A percentile compares a stretch with the other conserved stretches of the same genome.
Evolutionary conservation across 2,888 invertebrate genomes (phyloP).

Genomic region (Heteropelma amictum): DNA sequence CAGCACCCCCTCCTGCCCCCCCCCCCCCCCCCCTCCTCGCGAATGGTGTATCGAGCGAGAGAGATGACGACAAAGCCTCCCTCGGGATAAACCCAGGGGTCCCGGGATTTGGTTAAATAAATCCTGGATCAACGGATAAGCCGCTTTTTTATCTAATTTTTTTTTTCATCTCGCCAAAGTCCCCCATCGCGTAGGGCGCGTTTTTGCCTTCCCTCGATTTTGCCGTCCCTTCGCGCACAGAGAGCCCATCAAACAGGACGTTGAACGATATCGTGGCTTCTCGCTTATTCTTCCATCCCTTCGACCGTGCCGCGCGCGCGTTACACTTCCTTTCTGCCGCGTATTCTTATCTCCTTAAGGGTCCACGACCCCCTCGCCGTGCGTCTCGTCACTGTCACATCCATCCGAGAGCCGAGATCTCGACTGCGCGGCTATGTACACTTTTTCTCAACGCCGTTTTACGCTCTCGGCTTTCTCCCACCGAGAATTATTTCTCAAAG

Average conservation of each 20-base stretch:
- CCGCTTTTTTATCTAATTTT: constrained; percentile 72
- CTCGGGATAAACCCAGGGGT: constrained; percentile 75
- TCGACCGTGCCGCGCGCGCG: background rate
- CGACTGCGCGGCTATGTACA: background rate
- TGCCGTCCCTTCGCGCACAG: constrained; percentile 60
- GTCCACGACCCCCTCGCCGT: constrained; percentile 53
- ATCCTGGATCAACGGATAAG: constrained; percentile 78
- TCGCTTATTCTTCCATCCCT: no score
- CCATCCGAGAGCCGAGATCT: constrained; percentile 31
- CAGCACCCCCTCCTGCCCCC: no score
- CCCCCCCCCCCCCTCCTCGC: constrained; percentile 51
- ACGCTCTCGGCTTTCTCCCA: constrained; percentile 22
- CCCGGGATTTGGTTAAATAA: constrained; percentile 77
- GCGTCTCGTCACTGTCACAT: constrained; percentile 54
- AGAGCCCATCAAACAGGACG: constrained; percentile 41
- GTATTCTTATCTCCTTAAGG: constrained; percentile 56
- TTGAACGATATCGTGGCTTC: constrained; percentile 42
- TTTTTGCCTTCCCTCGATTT: constrained; percentile 51
- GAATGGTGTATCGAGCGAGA: constrained; percentile 23
- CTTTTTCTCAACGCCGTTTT: constrained; percentile 9
- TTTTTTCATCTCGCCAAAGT: constrained; percentile 45
- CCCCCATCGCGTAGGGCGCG: constrained; percentile 37
- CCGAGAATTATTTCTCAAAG: constrained; percentile 69
- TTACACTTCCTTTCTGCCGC: constrained; percentile 23
- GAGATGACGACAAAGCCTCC: constrained; percentile 72